phyloP scores from a whole-genome alignment of 2,797 vertebrate species.

The Halcyon leucocephala region DNA sequence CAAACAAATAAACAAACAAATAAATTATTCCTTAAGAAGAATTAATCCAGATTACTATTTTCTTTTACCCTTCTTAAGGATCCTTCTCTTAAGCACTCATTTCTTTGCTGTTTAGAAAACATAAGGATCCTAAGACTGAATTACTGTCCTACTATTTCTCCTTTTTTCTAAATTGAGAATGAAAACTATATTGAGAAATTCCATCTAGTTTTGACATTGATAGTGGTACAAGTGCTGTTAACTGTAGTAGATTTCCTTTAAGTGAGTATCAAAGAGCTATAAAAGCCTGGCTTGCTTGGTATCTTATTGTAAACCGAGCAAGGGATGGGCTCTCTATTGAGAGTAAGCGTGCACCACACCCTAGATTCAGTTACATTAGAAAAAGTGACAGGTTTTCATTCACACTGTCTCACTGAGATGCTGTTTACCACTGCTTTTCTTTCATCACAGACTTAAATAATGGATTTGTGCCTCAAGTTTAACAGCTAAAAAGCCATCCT shows the following conservation, averaged over 20 bases:
- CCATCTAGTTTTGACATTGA: background rate
- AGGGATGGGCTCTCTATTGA: background rate
- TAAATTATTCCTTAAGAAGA: background rate
- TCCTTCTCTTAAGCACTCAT: background rate
- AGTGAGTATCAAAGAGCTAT: background rate
- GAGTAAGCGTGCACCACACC: background rate
- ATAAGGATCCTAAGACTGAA: background rate
- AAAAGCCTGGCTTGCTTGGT: background rate
- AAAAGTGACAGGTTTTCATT: background rate
- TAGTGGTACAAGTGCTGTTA: background rate
- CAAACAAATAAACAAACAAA: background rate
- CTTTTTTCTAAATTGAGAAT: background rate
- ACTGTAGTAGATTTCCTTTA: background rate
- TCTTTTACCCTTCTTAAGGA: background rate
- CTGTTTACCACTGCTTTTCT: background rate
- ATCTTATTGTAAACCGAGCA: background rate
- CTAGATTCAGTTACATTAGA: background rate
- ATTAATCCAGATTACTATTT: background rate
- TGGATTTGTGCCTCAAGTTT: background rate
- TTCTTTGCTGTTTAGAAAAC: background rate
- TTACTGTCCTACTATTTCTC: background rate
- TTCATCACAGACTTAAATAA: background rate
- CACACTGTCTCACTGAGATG: background rate
- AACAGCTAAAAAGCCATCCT: background rate
- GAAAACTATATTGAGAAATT: background rate